Evolutionary conservation across 2,113 vertebrate genomes (phyloP), one percentile per base, ranked within the genome.

Genomic region (Mesembrinibis cayennensis): DNA sequence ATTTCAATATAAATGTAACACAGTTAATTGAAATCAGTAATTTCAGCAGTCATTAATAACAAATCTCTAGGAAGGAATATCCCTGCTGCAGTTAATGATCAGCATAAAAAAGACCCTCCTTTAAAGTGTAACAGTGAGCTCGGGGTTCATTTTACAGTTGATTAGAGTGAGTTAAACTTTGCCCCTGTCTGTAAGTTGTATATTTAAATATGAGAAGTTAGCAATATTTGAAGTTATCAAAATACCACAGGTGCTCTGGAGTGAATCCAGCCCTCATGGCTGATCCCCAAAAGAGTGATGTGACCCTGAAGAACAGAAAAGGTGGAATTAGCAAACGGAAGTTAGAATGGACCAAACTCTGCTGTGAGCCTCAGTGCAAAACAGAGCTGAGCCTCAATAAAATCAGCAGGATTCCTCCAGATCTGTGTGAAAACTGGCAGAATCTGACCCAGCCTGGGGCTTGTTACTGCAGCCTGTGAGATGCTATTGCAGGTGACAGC

Each of bases 81-180:
- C 84, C 79, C 83, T 77, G 58, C 34, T 53, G 63, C 95, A 93
- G 61, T 97, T 98, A 96, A 95, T 59, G 96, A 98, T 61, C 87
- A 91, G 77, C 76, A 73, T 62, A 94, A 96, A 87, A 96, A 92
- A 87, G 92, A 45, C 44, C 45, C 30, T 95, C 89, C 97, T 96
- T 96, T 45, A 95, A 89, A 85, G 67, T 73, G 61, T 78, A 83
- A 66, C 76, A 76, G 78, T 70, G 92, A 97, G 95, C 95, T 96
- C 26, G 6, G 59, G 69, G 95, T 96, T 98, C 95, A 97, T 98
- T 98, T 98, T 95, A 96, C 86, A 93, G 82, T 95, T 98, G 97
- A 98, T 98, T 97, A 97, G 95, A 97, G 95, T 49, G n/a, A 97
- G 96, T 98, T 98, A 98, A 98, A 98, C 98, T 98, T 96, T 96